These are phyloP conservation scores for Psittacara wagleri DNA, from an alignment of 2,113 vertebrate genomes.

Conservation along the genomic window DNA sequence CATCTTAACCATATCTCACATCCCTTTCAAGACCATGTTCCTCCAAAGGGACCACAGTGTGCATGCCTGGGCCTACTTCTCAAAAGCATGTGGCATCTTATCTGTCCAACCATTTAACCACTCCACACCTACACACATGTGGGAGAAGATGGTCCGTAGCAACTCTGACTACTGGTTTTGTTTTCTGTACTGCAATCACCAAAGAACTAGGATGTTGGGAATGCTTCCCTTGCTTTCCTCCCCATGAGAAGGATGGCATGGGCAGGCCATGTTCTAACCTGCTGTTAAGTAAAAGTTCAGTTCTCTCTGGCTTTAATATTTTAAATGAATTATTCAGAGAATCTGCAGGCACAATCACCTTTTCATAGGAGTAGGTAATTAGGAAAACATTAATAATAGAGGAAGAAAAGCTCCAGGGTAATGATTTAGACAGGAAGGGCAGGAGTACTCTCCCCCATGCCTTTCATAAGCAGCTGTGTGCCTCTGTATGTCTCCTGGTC, in stretches of 20 bases:
- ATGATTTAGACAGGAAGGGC: background rate
- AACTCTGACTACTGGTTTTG: background rate
- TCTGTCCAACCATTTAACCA: background rate
- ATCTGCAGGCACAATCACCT: background rate
- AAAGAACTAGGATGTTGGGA: background rate
- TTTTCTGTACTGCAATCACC: background rate
- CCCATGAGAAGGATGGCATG: background rate
- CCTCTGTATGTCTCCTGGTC: fast-evolving
- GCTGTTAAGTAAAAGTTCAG: background rate
- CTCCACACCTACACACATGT: background rate
- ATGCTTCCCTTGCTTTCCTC: background rate
- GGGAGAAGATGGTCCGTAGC: background rate
- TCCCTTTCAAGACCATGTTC: background rate
- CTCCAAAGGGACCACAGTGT: background rate
- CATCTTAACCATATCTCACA: background rate
- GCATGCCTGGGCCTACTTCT: background rate
- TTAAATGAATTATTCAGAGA: background rate
- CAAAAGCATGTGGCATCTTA: background rate
- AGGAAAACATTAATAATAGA: constrained; percentile 9
- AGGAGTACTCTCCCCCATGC: background rate
- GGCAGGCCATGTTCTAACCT: background rate
- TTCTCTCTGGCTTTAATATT: background rate
- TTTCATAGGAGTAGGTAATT: background rate
- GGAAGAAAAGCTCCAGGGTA: background rate
- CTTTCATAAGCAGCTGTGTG: background rate